Evolutionary conservation across 2,888 invertebrate genomes (phyloP), one percentile per base, ranked within the genome.

Genomic region (Epinotia demarniana): DNA sequence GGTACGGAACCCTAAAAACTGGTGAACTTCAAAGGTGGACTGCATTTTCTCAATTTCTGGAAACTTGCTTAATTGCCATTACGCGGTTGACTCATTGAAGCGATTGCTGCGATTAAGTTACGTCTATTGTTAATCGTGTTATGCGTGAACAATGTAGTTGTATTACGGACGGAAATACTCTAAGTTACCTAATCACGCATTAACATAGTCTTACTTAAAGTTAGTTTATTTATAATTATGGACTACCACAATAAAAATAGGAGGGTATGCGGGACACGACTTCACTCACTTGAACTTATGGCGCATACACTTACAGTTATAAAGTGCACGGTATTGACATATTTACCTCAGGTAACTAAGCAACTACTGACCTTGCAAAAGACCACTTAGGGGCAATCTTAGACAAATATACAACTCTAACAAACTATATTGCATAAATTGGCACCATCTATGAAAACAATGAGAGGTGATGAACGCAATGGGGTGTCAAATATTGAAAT

Each of bases 91-190:
- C 23, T 43, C 58, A 60, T 46, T 60, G 43, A 46, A 46, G 69
- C 69, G 58, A 68, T 57, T 68, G 57, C 19, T 18, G 55, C 19
- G 13, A 69, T 27, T 60, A 60, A 46, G 60, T 69, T 69, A 69
- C 58, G 69, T 60, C 43, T 46, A 43, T 69, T 46, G 58, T 63
- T 39, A 39, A 39, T 39, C 62, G 68, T 60, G 69, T 46, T 69
- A 9, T 43, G 46, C 43, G 69, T 69, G 23, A 60, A 60, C 46
- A 46, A 46, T 27, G n/a, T 60, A 43, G 19, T 39, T 13, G 13
- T 57, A 19, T 57, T 55, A 27, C 19, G 49, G n/a, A n/a, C 11
- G 46, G 5, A 49, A 16, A 64, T 49, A 39, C 57, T 43, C 55
- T 16, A 33, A 39, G 58, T 58, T 69, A 27, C 23, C 23, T 27